These are phyloP conservation scores for Muscicapa striata DNA, from an alignment of 2,797 vertebrate species.

Conservation along the genomic window DNA sequence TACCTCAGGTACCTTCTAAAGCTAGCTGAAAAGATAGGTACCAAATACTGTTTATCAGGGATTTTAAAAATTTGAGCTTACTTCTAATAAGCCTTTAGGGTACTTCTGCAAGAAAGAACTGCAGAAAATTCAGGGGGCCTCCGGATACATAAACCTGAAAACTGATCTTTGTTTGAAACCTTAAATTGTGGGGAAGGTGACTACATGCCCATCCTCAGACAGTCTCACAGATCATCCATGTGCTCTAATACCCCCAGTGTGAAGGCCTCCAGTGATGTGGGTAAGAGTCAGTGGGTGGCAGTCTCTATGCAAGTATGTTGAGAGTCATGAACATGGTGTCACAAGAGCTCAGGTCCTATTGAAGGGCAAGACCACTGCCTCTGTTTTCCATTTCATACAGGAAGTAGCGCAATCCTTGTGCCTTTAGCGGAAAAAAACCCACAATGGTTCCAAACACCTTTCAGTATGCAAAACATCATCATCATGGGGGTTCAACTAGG, in stretches of 20 bases:
- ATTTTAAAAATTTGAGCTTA: background rate
- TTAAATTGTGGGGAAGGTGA: background rate
- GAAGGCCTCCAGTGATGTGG: background rate
- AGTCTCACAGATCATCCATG: background rate
- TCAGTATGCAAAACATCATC: background rate
- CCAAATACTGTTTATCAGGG: background rate
- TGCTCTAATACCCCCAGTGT: fast-evolving
- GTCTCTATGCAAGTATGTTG: background rate
- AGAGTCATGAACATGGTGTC: background rate
- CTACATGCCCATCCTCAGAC: background rate
- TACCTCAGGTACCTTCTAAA: background rate
- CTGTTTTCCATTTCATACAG: background rate
- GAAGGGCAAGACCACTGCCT: background rate
- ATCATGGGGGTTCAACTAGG: background rate
- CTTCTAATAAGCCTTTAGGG: background rate
- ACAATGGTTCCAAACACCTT: background rate
- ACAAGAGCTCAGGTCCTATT: background rate
- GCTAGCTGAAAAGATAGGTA: background rate
- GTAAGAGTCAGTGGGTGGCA: background rate
- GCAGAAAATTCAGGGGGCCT: background rate
- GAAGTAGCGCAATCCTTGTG: background rate
- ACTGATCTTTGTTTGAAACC: background rate
- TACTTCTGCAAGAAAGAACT: background rate
- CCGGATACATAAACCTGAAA: background rate
- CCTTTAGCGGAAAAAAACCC: fast-evolving